phyloP scores from a whole-genome alignment of 2,113 vertebrate genomes.

The Pycnonotus jocosus region DNA sequence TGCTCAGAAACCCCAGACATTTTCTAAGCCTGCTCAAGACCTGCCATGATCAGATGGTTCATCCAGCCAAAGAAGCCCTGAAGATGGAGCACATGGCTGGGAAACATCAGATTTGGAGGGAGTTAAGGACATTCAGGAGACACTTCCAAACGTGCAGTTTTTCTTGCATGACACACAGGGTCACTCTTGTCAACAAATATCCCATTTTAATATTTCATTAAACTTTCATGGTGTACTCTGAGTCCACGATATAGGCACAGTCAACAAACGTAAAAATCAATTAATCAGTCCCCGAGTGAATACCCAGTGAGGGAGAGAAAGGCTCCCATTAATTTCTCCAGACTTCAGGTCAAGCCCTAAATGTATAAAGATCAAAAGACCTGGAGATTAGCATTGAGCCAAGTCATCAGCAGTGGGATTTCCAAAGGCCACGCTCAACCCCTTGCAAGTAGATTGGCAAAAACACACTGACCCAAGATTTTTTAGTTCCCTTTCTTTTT shows the following conservation, averaged over 20 bases:
- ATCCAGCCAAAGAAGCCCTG: neutral
- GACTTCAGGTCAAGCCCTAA: slow-evolving; percentile 46
- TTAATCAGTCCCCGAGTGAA: slow-evolving; percentile 36
- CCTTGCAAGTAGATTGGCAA: neutral
- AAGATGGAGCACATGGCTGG: neutral
- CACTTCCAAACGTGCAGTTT: neutral
- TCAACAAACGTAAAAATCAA: slow-evolving; percentile 49
- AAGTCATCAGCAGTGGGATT: slow-evolving; percentile 22
- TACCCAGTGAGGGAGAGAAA: slow-evolving; percentile 4
- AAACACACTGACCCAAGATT: neutral
- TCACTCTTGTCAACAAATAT: slow-evolving; percentile 54
- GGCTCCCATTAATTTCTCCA: slow-evolving; percentile 39
- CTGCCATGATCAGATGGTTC: neutral
- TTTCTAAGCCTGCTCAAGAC: neutral
- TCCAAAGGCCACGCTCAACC: neutral
- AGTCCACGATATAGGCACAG: neutral
- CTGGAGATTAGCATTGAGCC: neutral
- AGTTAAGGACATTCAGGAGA: neutral
- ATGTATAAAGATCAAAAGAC: slow-evolving; percentile 45
- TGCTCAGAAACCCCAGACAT: neutral
- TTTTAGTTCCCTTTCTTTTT: neutral
- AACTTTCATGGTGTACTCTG: slow-evolving; percentile 43
- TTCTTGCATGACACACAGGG: slow-evolving; percentile 45
- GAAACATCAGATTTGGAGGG: neutral
- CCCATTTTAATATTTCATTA: slow-evolving; percentile 61